phyloP scores from a whole-genome alignment of 2,888 invertebrate genomes.

The Idaea aversata region DNA sequence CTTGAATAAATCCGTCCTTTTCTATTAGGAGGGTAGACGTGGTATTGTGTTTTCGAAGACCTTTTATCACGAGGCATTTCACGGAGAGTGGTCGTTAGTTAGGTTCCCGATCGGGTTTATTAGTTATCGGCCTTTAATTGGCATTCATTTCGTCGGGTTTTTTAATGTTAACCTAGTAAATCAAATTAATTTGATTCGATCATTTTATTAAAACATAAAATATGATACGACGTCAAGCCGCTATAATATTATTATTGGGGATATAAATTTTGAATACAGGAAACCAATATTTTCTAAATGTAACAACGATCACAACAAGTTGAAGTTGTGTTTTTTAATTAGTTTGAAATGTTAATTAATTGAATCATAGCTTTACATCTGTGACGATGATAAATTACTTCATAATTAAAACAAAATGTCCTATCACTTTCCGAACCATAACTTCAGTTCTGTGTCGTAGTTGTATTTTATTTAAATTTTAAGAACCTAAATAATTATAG shows the following conservation, averaged over 20 bases:
- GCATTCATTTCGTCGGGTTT: slow-evolving; percentile 54
- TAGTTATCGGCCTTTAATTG: slow-evolving; percentile 75
- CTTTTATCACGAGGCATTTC: slow-evolving; percentile 77
- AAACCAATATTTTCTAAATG: neutral
- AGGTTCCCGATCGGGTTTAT: slow-evolving; percentile 75
- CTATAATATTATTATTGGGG: neutral
- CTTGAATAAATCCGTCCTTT: slow-evolving; percentile 70
- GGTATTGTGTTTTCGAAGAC: slow-evolving; percentile 79
- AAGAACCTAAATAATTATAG: too few species aligned
- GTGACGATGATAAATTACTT: neutral
- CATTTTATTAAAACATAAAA: slow-evolving; percentile 11
- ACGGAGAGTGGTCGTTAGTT: slow-evolving; percentile 66
- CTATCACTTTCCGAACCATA: neutral
- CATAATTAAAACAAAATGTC: neutral
- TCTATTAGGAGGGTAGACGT: slow-evolving; percentile 66
- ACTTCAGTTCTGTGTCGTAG: too few species aligned
- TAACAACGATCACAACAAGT: neutral
- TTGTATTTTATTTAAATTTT: too few species aligned
- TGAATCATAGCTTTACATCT: neutral
- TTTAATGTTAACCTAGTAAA: slow-evolving; percentile 26
- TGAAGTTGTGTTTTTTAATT: neutral
- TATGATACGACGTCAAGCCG: slow-evolving; percentile 2
- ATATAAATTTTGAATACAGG: neutral
- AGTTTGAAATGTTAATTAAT: neutral
- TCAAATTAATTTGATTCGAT: slow-evolving; percentile 28